A percentile compares a stretch with the other conserved stretches of the same genome.
Conservation (phyloP, 2,113 vertebrate genomes). For the Apteryx mantelli region DNA sequence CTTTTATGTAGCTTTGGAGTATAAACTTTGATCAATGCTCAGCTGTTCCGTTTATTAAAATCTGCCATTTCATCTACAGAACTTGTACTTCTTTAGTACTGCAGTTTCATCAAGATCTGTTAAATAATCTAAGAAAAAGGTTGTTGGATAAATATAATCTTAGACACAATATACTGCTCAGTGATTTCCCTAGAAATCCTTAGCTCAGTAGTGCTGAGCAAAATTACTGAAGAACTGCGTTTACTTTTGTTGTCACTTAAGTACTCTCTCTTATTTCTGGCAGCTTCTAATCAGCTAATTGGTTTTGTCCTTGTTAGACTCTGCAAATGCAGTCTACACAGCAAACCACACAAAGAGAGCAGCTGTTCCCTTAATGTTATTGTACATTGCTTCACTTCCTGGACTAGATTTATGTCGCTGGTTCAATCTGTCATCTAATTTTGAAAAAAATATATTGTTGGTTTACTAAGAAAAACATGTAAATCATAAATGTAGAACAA, state of each 20-base stretch:
- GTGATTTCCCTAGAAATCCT: neutral
- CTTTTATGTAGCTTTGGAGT: constrained; percentile 40
- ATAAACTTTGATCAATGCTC: constrained; percentile 38
- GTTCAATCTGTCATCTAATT: constrained; percentile 57
- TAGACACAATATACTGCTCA: neutral
- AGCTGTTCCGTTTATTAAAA: constrained; percentile 8
- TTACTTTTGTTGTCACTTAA: constrained; percentile 40
- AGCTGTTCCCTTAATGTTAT: constrained; percentile 50
- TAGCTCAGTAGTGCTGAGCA: neutral
- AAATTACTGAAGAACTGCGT: neutral
- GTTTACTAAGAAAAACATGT: constrained; percentile 21
- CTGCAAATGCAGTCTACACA: constrained; percentile 38
- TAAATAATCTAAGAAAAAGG: neutral
- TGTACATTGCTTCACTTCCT: constrained; percentile 22
- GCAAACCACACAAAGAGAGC: constrained; percentile 51
- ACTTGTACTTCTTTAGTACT: neutral
- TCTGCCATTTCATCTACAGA: neutral
- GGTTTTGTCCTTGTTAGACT: constrained; percentile 52
- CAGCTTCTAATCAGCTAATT: constrained; percentile 67
- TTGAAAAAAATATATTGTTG: neutral
- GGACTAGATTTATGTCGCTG: constrained; percentile 56
- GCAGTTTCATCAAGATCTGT: neutral
- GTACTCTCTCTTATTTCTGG: constrained; percentile 54
- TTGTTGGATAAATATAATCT: neutral
- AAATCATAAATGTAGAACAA: constrained; percentile 48